Conservation (phyloP, 2,888 invertebrate genomes). For the Crossocerus cetratus region DNA sequence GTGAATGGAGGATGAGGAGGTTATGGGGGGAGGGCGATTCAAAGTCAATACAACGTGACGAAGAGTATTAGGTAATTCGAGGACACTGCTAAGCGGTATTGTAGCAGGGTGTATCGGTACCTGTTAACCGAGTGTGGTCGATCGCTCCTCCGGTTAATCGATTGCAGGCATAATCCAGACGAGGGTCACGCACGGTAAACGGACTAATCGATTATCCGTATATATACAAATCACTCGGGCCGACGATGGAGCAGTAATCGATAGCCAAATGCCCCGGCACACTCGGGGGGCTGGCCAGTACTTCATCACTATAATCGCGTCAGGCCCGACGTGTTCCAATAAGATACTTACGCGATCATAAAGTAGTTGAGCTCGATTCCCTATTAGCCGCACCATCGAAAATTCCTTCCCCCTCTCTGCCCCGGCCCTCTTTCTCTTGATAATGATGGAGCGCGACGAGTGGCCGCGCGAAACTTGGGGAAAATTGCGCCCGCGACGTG, state of each 20-base stretch:
- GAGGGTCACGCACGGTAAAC: conserved; percentile 57
- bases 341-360: not conserved
- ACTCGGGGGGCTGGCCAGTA: not conserved
- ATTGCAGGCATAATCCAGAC: conserved; percentile 60
- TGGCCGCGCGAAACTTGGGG: conserved; percentile 30
- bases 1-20: conserved; percentile 18
- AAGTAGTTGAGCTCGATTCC: not conserved
- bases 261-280: conserved; percentile 43
- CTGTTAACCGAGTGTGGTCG: conserved; percentile 61
- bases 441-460: conserved; percentile 18
- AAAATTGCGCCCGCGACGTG: conserved; percentile 24
- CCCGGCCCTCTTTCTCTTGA: conserved; percentile 12
- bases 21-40: conserved; percentile 32
- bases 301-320: conserved; percentile 21
- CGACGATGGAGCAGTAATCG: conserved; percentile 45
- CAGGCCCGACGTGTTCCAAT: not conserved
- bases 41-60: conserved; percentile 53
- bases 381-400: not conserved
- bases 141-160: conserved; percentile 59
- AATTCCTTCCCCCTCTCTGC: not conserved
- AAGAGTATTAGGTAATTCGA: conserved; percentile 60
- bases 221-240: conserved; percentile 56
- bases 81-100: conserved; percentile 59
- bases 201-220: conserved; percentile 59
- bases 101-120: conserved; percentile 57